These are phyloP conservation scores for Fistularia tabacaria DNA, from an alignment of 2,797 vertebrate genomes.

Conservation along the genomic window DNA sequence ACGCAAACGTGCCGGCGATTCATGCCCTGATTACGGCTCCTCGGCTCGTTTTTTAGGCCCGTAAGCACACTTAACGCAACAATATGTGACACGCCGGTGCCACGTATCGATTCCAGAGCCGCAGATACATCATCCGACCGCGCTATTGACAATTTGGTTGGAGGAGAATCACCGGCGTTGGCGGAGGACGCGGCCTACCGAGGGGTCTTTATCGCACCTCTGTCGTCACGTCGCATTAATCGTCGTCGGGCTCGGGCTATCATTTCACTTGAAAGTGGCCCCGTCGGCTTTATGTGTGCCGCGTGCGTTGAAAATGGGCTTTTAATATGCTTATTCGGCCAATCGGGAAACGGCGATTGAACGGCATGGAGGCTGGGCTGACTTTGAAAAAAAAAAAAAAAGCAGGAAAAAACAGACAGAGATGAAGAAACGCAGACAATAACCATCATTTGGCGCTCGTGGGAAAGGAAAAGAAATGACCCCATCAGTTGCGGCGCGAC, in stretches of 20 bases:
- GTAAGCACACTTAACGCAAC: conserved; percentile 21
- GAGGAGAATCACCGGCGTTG: conserved; percentile 48
- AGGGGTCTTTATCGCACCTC: conserved; percentile 45
- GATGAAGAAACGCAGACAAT: conserved; percentile 4
- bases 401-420: no score
- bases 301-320: background rate
- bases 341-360: background rate
- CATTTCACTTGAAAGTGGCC: no score
- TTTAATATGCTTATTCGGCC: conserved; percentile 1
- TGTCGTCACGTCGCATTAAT: no score
- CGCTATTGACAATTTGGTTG: conserved; percentile 54
- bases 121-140: conserved; percentile 51
- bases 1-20: conserved; percentile 26
- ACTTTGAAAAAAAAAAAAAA: background rate
- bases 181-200: conserved; percentile 19
- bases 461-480: background rate
- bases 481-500: conserved; percentile 6
- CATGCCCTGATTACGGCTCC: conserved; percentile 23
- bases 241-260: no score
- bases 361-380: background rate
- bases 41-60: conserved; percentile 43
- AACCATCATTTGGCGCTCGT: background rate
- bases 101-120: conserved; percentile 38
- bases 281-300: no score
- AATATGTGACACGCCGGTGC: conserved; percentile 20